These are phyloP conservation scores for Lacerta agilis DNA, from an alignment of 2,797 vertebrate genomes.

Conservation along the genomic window DNA sequence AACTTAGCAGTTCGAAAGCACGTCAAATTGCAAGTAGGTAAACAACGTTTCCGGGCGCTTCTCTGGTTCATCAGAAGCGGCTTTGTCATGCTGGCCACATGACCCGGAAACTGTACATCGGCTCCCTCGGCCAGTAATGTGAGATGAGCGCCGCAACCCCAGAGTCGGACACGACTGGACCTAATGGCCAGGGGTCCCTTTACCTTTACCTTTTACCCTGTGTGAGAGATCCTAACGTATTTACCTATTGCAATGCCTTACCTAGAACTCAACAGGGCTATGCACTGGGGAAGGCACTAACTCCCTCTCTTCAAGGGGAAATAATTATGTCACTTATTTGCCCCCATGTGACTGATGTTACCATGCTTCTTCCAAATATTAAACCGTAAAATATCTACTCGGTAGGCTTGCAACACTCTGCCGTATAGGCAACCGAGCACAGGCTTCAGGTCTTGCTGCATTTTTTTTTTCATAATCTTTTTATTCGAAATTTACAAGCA, in stretches of 20 bases:
- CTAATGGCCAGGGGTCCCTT: too few species aligned
- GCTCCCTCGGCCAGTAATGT: too few species aligned
- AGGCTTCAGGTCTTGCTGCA: not conserved
- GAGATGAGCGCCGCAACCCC: too few species aligned
- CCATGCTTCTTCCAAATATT: not conserved
- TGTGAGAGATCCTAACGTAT: not conserved
- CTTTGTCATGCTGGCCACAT: too few species aligned
- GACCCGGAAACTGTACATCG: too few species aligned
- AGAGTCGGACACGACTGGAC: too few species aligned
- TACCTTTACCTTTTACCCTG: not conserved
- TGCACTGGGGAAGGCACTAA: not conserved
- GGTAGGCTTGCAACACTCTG: not conserved
- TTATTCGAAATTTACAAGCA: too few species aligned
- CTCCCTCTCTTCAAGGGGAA: not conserved
- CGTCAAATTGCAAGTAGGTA: too few species aligned
- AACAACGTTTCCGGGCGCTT: too few species aligned
- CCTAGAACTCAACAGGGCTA: not conserved
- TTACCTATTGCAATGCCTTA: not conserved
- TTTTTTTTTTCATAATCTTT: too few species aligned
- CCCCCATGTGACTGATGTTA: not conserved
- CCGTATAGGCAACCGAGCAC: not conserved
- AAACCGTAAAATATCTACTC: not conserved
- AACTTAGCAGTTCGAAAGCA: too few species aligned
- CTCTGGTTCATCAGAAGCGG: too few species aligned
- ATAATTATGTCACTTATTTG: not conserved